A percentile compares a stretch with the other conserved stretches of the same genome.
phyloP scores from a whole-genome alignment of 2,113 vertebrate species.

The Oryctolagus cuniculus region mOryCun1.1 NC_091435.1:125514001-125514500 shows the following conservation, averaged over 20 bases:
- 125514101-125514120: background rate
- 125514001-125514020: background rate
- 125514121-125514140: background rate
- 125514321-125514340: background rate
- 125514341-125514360: constrained; percentile 17
- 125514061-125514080: too few species aligned
- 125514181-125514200: background rate
- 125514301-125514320: background rate
- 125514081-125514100: background rate
- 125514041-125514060: background rate
- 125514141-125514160: background rate
- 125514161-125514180: background rate
- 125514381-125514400: background rate
- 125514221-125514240: background rate
- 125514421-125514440: background rate
- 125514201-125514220: constrained; percentile 16
- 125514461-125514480: background rate
- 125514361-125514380: background rate
- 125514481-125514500: background rate
- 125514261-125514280: background rate
- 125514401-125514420: background rate
- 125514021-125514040: background rate
- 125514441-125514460: background rate
- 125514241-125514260: background rate
- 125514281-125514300: background rate